These are phyloP conservation scores for Philereme vetulata DNA, from an alignment of 2,888 invertebrate species.

Conservation along the genomic window DNA sequence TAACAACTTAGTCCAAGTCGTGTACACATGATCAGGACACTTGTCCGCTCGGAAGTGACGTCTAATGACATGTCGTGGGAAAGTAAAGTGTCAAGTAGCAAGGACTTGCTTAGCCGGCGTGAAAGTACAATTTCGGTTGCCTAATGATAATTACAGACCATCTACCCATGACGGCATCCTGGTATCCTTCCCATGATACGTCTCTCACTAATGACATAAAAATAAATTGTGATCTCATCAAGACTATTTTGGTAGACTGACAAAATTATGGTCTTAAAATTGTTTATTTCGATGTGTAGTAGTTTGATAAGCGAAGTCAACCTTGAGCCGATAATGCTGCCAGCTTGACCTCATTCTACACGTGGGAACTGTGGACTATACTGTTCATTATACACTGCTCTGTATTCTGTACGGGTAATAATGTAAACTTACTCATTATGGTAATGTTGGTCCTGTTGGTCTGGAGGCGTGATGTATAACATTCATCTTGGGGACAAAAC, in stretches of 20 bases:
- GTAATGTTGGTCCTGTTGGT: constrained; percentile 52
- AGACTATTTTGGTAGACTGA: neutral
- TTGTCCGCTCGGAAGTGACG: constrained; percentile 61
- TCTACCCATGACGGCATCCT: constrained; percentile 46
- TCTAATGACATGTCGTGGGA: constrained; percentile 65
- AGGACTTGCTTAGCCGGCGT: constrained; percentile 45
- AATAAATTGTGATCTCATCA: constrained; percentile 11
- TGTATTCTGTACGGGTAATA: constrained; percentile 12
- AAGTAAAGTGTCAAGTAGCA: constrained; percentile 50
- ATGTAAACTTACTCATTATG: constrained; percentile 58
- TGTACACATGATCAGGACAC: constrained; percentile 43
- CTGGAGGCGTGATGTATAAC: constrained; percentile 49
- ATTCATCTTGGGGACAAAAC: constrained; percentile 46
- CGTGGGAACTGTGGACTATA: constrained; percentile 22
- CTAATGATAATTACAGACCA: constrained; percentile 48
- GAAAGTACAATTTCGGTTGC: constrained; percentile 43
- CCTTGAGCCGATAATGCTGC: constrained; percentile 58
- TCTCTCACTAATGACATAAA: constrained; percentile 27
- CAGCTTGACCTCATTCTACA: constrained; percentile 38
- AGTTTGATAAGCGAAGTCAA: constrained; percentile 33
- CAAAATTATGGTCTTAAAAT: neutral
- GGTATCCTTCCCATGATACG: constrained; percentile 40
- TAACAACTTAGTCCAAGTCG: constrained; percentile 36
- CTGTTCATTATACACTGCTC: constrained; percentile 9
- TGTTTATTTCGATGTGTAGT: neutral